Conservation (phyloP, 2,113 vertebrate species). For the Dendrocopos noguchii region DNA sequence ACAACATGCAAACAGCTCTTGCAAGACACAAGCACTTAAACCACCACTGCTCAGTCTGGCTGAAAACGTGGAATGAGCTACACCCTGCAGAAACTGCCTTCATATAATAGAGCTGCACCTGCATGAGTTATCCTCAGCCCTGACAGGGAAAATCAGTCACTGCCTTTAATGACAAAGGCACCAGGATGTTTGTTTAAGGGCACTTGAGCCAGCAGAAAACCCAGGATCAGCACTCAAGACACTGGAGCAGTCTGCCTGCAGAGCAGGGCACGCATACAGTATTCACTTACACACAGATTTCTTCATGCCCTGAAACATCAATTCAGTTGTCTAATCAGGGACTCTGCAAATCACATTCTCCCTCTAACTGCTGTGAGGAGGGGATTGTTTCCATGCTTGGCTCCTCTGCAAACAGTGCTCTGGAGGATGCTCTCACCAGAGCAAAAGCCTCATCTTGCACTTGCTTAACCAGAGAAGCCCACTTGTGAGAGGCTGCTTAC, state of each 20-base stretch:
- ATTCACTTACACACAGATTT: not conserved
- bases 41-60: not conserved
- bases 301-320: not conserved
- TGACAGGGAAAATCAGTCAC: not conserved
- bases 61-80: not conserved
- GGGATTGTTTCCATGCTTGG: not conserved
- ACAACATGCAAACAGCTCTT: not conserved
- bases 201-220: not conserved
- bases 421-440: not conserved
- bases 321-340: not conserved
- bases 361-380: not conserved
- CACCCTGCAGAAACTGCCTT: not conserved
- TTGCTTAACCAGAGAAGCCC: not conserved
- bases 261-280: not conserved
- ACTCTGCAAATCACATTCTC: not conserved
- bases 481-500: not conserved
- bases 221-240: not conserved
- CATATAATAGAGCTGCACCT: not conserved
- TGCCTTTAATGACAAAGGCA: not conserved
- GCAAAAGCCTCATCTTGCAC: not conserved
- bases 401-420: not conserved
- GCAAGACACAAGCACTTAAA: not conserved
- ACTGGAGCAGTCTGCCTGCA: not conserved
- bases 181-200: not conserved
- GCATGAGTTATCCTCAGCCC: accelerated